Evolutionary conservation across 2,113 vertebrate species (phyloP), one percentile per base, ranked within the genome.

Genomic region (Tauraco erythrolophus): DNA sequence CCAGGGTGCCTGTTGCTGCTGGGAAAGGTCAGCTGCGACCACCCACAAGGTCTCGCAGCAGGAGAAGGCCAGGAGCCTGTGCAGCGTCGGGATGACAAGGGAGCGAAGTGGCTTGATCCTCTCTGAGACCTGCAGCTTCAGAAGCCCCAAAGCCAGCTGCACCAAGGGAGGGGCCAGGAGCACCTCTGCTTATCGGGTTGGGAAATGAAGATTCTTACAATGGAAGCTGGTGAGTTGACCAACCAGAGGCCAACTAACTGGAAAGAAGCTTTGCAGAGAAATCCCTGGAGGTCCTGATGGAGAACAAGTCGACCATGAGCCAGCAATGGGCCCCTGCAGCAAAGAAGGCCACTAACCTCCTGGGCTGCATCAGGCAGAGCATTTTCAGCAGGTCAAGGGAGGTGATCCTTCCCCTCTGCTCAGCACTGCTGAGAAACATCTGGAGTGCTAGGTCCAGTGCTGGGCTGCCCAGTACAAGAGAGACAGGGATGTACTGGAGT

Each of bases 151-250:
- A 4, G 11, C 22, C 61, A 76, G 33, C 39, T 72, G 39, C 60
- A 30, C 14, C 0, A 1, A 46, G 37, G 7, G 17, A 51, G 22
- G 16, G 25, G 10, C 9, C 69, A 60, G 41, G 37, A 50, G 25
- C 18, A 33, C 19, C 43, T 41, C 50, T n/a, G 25, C 41, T 50
- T 31, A 11, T 9, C 0, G 0, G 2, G 7, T 10, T 3, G 0
- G 62, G 46, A 87, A 65, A 70, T 5, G 4, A 19, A 89, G 25
- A 53, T 28, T 71, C 8, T 0, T 19, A 7, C 12, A 27, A 21
- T 6, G 9, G 15, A 17, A 89, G 24, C 12, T 24, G 15, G 24
- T 57, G 43, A 75, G 27, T 27, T 51, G 43, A 35, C 16, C 46
- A 74, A 1, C 8, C 10, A 48, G 10, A 58, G 33, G 6, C 39